Percentiles rank a stretch among this genome's conserved stretches.
These are phyloP conservation scores for Anguilla anguilla DNA, from an alignment of 2,797 vertebrate species.

Conservation along the genomic window DNA sequence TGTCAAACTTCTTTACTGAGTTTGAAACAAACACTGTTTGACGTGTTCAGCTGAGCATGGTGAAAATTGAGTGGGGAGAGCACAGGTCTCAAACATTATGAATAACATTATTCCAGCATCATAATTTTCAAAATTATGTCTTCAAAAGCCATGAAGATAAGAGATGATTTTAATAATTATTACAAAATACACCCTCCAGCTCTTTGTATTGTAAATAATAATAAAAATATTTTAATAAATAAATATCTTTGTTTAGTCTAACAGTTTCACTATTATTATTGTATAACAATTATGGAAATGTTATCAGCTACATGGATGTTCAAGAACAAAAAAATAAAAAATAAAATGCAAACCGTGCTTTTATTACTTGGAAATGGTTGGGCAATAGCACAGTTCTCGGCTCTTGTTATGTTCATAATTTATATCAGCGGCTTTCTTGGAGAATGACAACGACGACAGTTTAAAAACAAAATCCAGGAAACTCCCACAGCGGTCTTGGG, in stretches of 20 bases:
- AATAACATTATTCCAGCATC: not conserved
- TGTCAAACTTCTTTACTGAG: not conserved
- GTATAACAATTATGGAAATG: not conserved
- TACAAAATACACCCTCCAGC: not conserved
- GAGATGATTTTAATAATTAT: too few relatives aligned
- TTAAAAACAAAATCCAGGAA: constrained; percentile 29
- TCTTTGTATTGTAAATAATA: not conserved
- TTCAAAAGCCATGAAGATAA: too few relatives aligned
- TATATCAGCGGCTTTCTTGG: not conserved
- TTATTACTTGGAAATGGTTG: not conserved
- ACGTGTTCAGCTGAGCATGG: not conserved
- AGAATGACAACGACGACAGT: constrained; percentile 12
- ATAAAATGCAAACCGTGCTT: not conserved
- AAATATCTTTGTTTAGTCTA: not conserved
- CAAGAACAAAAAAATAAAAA: not conserved
- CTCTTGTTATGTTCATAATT: constrained; percentile 15
- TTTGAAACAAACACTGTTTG: not conserved
- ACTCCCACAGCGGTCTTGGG: constrained; percentile 16
- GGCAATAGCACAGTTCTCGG: not conserved
- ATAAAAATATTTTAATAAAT: not conserved
- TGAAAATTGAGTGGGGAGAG: not conserved
- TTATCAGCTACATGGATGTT: not conserved
- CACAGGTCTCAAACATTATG: not conserved
- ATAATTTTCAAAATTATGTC: not conserved
- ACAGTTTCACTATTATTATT: not conserved